Conservation (phyloP, 2,888 invertebrate genomes). For the Dasysyrphus albostriatus region DNA sequence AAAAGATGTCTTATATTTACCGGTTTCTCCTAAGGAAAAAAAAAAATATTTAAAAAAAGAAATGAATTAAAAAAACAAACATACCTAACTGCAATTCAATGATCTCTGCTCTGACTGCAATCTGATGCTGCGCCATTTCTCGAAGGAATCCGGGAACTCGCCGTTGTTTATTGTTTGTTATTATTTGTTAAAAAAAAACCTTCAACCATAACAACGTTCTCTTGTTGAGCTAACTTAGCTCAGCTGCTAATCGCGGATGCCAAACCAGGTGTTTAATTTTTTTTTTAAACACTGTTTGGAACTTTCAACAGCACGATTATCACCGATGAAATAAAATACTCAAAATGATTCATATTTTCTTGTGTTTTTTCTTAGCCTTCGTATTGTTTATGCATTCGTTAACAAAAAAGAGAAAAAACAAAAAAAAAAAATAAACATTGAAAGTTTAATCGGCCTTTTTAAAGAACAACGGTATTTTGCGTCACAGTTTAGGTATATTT, state of each 20-base stretch:
- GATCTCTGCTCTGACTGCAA: slow-evolving; percentile 43
- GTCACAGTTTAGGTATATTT: background rate
- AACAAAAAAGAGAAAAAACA: slow-evolving; percentile 3
- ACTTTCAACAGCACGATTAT: slow-evolving; percentile 13
- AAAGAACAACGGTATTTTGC: slow-evolving; percentile 9
- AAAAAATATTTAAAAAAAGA: slow-evolving; percentile 14
- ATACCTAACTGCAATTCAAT: slow-evolving; percentile 43
- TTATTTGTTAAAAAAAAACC: slow-evolving; percentile 26
- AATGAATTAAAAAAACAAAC: background rate
- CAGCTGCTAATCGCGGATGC: slow-evolving; percentile 29
- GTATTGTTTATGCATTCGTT: slow-evolving; percentile 28
- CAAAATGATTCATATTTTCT: slow-evolving; percentile 57
- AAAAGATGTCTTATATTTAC: slow-evolving; percentile 33
- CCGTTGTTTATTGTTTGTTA: slow-evolving; percentile 33
- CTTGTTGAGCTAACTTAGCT: background rate
- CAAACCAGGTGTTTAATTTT: slow-evolving; percentile 59
- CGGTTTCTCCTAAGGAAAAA: slow-evolving; percentile 37
- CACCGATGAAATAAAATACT: slow-evolving; percentile 36
- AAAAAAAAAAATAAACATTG: slow-evolving; percentile 9
- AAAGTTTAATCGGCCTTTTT: slow-evolving; percentile 45
- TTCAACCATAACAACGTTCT: slow-evolving; percentile 43
- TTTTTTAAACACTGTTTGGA: slow-evolving; percentile 3
- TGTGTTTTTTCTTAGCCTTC: slow-evolving; percentile 35
- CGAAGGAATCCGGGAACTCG: slow-evolving; percentile 24
- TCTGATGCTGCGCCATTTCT: slow-evolving; percentile 1